Base-by-base conservation (phyloP, 2,797 vertebrate species). In the Lacerta bilineata region DNA sequence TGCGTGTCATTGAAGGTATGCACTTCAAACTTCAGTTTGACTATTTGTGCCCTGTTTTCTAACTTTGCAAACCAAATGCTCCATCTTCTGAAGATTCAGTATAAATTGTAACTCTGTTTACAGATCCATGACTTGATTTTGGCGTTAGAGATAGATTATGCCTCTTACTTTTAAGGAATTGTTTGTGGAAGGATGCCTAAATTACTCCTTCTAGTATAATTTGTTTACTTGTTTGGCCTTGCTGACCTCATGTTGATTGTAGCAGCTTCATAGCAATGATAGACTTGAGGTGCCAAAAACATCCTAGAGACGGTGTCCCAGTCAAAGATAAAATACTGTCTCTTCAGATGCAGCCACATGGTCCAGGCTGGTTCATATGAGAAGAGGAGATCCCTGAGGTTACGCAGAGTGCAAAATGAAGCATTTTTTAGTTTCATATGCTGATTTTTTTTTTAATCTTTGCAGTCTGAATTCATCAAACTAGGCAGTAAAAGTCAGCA, bases 81-180 rank as follows among this genome's bases (percentile, higher is more conserved):
- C 20, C 0, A 55, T 50, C 33, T 91, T 41, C 64, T 80, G 80
- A 69, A 93, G 74, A 69, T 88, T 20, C 39, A 90, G 64, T 39
- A 78, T 74, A 83, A 93, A 43, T 85, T 0, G 61, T 0, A 18
- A 3, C 69, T 81, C 79, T 93, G 84, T 91, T 94, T 94, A 89
- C 78, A 91, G 29, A 89, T 2, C 3, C 75, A 15, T 79, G 33
- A 27, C 46, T 59, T 3, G 68, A 15, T 87, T 83, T 90, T 91
- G 86, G 86, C 87, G 89, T 95, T 90, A 90, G 81, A 93, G 93
- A 95, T 90, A 43, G 55, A 46, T 89, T 93, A 81, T 79, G 74
- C 29, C 76, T 90, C 2, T 92, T 75, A 92, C 87, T 90, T 80
- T 25, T 85, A 91, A 89, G 88, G 89, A 94, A 78, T 90, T 94